Conservation (phyloP, 2,888 invertebrate species). For the Lasioglossum vierecki region DNA sequence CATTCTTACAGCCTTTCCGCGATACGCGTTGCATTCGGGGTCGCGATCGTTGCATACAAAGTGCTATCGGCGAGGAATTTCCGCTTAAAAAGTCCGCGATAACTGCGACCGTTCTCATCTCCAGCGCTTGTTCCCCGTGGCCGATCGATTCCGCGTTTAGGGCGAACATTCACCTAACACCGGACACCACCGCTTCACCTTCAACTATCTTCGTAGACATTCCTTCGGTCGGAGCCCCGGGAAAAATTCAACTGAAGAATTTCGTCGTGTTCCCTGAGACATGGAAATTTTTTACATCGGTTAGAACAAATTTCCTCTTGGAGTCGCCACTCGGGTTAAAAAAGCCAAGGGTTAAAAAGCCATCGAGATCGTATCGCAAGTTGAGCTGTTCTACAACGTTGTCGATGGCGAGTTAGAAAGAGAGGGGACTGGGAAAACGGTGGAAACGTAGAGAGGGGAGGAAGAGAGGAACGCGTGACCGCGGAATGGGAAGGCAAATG, state of each 20-base stretch:
- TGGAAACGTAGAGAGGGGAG: not conserved
- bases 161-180: not conserved
- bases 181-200: not conserved
- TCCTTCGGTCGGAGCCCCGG: not conserved
- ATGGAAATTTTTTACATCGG: not conserved
- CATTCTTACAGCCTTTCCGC: constrained; percentile 1
- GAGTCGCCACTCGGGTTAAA: too few relatives aligned
- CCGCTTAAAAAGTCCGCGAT: constrained; percentile 40
- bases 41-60: constrained; percentile 53
- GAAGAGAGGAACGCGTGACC: not conserved
- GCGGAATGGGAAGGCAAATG: constrained; percentile 7
- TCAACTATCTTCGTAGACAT: not conserved
- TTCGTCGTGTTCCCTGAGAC: not conserved
- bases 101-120: constrained; percentile 18
- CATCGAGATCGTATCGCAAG: not conserved
- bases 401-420: not conserved
- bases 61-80: constrained; percentile 48
- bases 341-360: not conserved
- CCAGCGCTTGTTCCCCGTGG: not conserved
- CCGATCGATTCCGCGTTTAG: constrained; percentile 18
- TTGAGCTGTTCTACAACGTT: not conserved
- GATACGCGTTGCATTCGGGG: constrained; percentile 30
- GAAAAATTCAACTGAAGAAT: not conserved
- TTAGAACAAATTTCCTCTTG: not conserved
- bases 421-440: not conserved